Base-by-base conservation (phyloP, 2,797 vertebrate species). In the Peromyscus nudipes region DNA sequence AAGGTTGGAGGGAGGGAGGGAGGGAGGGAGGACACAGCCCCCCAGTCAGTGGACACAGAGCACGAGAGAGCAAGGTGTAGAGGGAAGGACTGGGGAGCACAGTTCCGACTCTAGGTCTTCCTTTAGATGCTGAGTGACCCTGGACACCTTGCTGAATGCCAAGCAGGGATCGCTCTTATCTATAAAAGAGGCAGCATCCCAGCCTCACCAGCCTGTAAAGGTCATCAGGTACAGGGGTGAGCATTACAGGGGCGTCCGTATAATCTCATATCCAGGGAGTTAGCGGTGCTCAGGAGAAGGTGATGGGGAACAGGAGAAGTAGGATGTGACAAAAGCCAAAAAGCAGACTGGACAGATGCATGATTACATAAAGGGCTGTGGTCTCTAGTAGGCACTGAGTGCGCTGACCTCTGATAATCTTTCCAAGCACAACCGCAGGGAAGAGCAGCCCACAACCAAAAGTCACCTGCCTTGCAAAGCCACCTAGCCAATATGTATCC, bases 11-110 rank as follows among this genome's bases (percentile, higher is more conserved):
- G 73, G 31, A 92, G 14, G 73, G 31, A 93, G 40, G 43, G 43
- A 91, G 14, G 67, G 31, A 93, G 40, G 43, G 43, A 91, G 73
- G 16, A 31, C 67, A 46, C 6, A 67, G 57, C 13, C 46, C 67
- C 91, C 9, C 25, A 80, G 67, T 80, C 69, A 76, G 34, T 57
- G 64, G 1, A 0, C 52, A 34, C 64, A 49, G 43, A 82, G 29
- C 37, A 12, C 4, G 10, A 82, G 37, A 67, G 0, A 10, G 69
- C 6, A 6, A n/a, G 11, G 19, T 4, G 3, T 6, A 52, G 4
- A 46, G 25, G 7, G 62, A 89, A 86, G 67, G 34, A 19, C 43
- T 16, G 31, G 29, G 31, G 27, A 85, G 31, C 4, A 6, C 3
- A 79, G 37, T 29, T 75, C 34, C 34, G 14, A 34, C 69, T 37